Base-by-base conservation (phyloP, 2,113 vertebrate genomes). In the Callorhinus ursinus region DNA sequence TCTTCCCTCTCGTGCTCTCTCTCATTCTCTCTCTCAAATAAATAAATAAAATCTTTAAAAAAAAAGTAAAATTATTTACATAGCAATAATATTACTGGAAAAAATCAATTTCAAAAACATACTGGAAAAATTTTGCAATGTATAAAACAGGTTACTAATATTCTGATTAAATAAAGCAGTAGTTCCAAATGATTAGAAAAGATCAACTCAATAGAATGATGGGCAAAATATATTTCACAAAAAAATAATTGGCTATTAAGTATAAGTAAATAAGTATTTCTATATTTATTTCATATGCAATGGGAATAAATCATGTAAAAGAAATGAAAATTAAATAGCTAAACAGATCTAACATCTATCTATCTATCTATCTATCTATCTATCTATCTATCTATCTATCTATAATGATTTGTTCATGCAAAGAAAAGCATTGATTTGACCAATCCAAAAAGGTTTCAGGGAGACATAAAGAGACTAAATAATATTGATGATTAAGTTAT, bases 81-180 rank as follows among this genome's bases (percentile, higher is more conserved):
- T 24, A 93, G 24, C 9, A 57, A 63, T 1, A 57, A 83, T 55
- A 90, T 8, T 49, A 67, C 31, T 77, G 5, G 28, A 76, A 84
- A 88, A 65, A 79, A 72, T 36, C 15, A 71, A 28, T 72, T 80
- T 72, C 6, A 46, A 80, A 90, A 81, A 19, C 7, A 36, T 3
- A 74, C 16, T 46, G 28, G 28, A 63, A 90, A 93, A 83, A 46
- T 7, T 31, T 84, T 51, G 1, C 28, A 63, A 3, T 46, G 1
- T 19, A 22, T 72, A 33, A 1, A n/a, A 16, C 2, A 26, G 7
- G 11, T 26, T 5, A 13, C 21, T 65, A n/a, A 39, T 39, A 36
- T 94, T 80, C 33, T 86, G 7, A 90, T 86, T 85, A 90, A 63
- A 46, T 55, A 81, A 87, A 49, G 3, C 19, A 31, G 14, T 36